These are phyloP conservation scores for Steinernema carpocapsae DNA, from an alignment of 2,888 invertebrate genomes.

Conservation along the genomic window DNA sequence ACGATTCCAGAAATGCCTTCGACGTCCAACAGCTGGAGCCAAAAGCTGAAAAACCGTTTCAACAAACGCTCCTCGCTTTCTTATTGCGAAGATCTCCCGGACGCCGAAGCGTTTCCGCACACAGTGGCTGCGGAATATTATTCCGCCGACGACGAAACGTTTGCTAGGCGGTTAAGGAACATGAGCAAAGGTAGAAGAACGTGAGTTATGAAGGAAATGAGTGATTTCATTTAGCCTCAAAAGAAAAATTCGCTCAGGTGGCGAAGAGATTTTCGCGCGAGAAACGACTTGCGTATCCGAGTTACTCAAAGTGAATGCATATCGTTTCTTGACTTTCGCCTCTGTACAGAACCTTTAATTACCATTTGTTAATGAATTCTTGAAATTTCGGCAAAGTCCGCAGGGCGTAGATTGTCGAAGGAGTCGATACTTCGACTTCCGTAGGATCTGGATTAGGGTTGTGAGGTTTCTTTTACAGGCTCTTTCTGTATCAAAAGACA, in stretches of 20 bases:
- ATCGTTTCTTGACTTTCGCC: background rate
- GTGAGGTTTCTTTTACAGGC: too few species aligned
- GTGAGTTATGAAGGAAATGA: background rate
- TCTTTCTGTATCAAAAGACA: too few species aligned
- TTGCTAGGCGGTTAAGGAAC: conserved; percentile 37
- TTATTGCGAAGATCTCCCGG: conserved; percentile 27
- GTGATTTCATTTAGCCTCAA: background rate
- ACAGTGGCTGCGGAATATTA: conserved; percentile 38
- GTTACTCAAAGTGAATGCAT: background rate
- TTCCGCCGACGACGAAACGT: conserved; percentile 32
- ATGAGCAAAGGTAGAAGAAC: conserved; percentile 37
- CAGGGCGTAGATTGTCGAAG: too few species aligned
- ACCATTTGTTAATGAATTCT: too few species aligned
- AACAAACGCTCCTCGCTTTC: conserved; percentile 15
- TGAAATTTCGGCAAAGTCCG: too few species aligned
- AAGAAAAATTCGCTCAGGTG: conserved; percentile 22
- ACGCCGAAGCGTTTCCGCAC: conserved; percentile 35
- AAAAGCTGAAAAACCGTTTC: conserved; percentile 30
- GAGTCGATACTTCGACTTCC: too few species aligned
- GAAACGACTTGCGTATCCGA: background rate
- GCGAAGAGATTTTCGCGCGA: conserved; percentile 27
- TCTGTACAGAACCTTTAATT: too few species aligned
- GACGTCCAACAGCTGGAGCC: conserved; percentile 20
- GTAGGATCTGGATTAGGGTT: too few species aligned
- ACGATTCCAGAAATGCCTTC: conserved; percentile 5